Evolutionary conservation across 2,797 vertebrate genomes (phyloP).

Genomic region (Okamejei kenojei): DNA sequence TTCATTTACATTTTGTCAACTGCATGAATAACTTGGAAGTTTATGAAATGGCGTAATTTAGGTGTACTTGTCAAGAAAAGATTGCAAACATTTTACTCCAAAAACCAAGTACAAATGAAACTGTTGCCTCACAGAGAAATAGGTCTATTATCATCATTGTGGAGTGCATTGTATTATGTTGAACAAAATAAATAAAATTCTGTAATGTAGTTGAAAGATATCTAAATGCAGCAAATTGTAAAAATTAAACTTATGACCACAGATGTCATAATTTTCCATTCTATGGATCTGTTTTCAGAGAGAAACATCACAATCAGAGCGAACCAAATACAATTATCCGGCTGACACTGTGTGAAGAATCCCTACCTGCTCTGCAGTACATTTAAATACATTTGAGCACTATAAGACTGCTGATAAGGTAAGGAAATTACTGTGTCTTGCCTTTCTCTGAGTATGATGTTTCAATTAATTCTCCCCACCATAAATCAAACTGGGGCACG

Average conservation of each 20-base stretch:
- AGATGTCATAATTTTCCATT: slow-evolving; percentile 40
- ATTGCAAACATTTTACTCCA: not conserved
- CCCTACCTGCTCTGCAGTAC: slow-evolving; percentile 27
- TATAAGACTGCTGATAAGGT: slow-evolving; percentile 39
- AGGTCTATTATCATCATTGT: not conserved
- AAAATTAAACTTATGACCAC: not conserved
- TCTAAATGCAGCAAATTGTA: not conserved
- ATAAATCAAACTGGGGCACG: slow-evolving; percentile 33
- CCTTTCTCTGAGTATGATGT: not conserved
- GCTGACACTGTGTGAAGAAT: slow-evolving; percentile 30
- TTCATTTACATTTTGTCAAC: not conserved
- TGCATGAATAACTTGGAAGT: not conserved
- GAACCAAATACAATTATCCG: slow-evolving; percentile 33
- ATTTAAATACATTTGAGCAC: slow-evolving; percentile 26
- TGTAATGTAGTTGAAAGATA: not conserved
- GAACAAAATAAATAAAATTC: slow-evolving; percentile 12
- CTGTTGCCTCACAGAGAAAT: not conserved
- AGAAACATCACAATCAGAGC: too few species aligned
- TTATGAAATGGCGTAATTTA: not conserved
- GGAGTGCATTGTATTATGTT: not conserved
- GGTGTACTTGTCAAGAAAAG: not conserved
- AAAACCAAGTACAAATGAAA: not conserved
- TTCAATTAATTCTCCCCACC: not conserved
- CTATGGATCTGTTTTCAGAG: slow-evolving; percentile 34
- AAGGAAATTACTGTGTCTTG: slow-evolving; percentile 32